These are phyloP conservation scores for Dromiciops gliroides DNA, from an alignment of 2,113 vertebrate species.

Conservation along the genomic window DNA sequence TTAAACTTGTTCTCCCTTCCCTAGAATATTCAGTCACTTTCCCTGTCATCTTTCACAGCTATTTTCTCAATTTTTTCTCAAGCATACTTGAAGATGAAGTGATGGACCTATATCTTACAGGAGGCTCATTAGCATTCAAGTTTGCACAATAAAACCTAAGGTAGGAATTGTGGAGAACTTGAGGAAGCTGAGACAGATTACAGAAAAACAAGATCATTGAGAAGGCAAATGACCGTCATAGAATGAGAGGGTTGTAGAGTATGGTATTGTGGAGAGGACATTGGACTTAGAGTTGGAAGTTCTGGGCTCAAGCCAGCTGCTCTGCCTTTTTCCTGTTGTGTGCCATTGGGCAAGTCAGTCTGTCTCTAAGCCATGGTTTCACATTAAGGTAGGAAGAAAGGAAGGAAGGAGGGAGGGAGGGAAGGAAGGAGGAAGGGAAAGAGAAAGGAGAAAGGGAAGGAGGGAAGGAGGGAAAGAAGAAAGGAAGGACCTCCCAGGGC, in stretches of 20 bases:
- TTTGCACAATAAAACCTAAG: constrained; percentile 48
- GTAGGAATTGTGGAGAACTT: not conserved
- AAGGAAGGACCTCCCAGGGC: not conserved
- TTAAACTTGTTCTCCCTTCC: not conserved
- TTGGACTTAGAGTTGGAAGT: not conserved
- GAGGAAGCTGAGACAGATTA: not conserved
- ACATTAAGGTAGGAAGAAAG: no score
- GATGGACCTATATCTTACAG: constrained; percentile 27
- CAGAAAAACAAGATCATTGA: constrained; percentile 2
- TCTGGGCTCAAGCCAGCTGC: not conserved
- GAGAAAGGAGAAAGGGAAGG: not conserved
- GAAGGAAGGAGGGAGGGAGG: no score
- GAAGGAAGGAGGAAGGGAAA: no score
- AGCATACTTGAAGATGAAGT: constrained; percentile 19
- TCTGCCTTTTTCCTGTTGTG: not conserved
- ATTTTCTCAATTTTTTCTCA: constrained; percentile 51
- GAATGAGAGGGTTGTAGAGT: not conserved
- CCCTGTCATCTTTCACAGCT: constrained; percentile 28
- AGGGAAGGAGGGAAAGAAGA: not conserved
- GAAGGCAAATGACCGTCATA: not conserved
- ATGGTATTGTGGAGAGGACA: not conserved
- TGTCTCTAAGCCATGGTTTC: not conserved
- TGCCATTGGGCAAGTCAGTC: not conserved
- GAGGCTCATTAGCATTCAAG: constrained; percentile 37
- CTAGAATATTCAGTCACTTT: constrained; percentile 14